phyloP scores from a whole-genome alignment of 2,113 vertebrate species.

The Vulpes vulpes region DNA sequence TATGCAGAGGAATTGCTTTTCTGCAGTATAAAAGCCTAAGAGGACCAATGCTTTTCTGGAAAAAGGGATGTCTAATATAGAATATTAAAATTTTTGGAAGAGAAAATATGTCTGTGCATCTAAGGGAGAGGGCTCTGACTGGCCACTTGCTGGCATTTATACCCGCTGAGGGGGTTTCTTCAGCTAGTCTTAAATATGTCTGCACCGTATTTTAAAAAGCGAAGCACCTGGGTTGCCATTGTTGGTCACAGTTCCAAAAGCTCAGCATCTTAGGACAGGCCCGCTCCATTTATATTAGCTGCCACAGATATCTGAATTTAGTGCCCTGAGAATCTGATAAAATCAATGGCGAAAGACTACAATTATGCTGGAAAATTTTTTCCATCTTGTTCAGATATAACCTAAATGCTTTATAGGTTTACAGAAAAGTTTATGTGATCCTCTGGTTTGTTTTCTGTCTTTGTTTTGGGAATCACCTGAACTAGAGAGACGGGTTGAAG shows the following conservation, averaged over 20 bases:
- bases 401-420: not conserved
- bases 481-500: not conserved
- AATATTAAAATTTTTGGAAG: too few relatives aligned
- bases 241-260: not conserved
- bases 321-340: not conserved
- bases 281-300: not conserved
- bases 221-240: not conserved
- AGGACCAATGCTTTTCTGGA: not conserved
- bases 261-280: not conserved
- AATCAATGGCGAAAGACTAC: not conserved
- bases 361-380: not conserved
- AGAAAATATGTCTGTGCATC: not conserved
- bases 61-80: not conserved
- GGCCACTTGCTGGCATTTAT: not conserved
- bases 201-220: not conserved
- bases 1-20: not conserved
- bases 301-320: not conserved
- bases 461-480: not conserved
- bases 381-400: not conserved
- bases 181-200: not conserved
- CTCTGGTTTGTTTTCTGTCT: not conserved
- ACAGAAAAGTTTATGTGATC: not conserved
- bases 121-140: not conserved
- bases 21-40: not conserved
- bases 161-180: not conserved